A percentile compares a stretch with the other conserved stretches of the same genome.
Conservation (phyloP, 2,888 invertebrate species). For the Lasioglossum morio region DNA sequence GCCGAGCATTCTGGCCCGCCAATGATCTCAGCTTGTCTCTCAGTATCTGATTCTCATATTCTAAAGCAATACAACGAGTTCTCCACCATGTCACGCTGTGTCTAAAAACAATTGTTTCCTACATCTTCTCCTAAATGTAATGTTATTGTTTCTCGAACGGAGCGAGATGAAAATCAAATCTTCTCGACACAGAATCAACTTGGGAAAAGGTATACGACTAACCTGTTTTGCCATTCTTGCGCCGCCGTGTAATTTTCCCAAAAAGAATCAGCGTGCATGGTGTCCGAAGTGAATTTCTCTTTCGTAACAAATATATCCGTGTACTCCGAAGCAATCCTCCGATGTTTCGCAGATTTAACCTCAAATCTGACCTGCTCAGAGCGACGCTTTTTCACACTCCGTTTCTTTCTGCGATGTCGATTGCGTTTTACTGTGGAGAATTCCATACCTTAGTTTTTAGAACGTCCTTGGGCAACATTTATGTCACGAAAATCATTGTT, state of each 20-base stretch:
- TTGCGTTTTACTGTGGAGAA: constrained; percentile 68
- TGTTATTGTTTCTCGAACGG: neutral
- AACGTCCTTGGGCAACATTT: neutral
- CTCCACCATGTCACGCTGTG: constrained; percentile 82
- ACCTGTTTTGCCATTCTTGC: constrained; percentile 82
- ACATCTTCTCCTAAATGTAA: neutral
- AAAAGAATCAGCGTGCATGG: constrained; percentile 80
- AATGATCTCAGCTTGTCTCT: constrained; percentile 61
- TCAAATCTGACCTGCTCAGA: constrained; percentile 74
- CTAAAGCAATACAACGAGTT: constrained; percentile 80
- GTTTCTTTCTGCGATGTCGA: constrained; percentile 72
- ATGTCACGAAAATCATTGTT: constrained; percentile 24
- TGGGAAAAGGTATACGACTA: neutral
- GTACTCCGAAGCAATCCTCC: constrained; percentile 51
- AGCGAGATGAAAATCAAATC: neutral
- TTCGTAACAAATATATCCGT: constrained; percentile 34
- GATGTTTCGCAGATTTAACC: constrained; percentile 76
- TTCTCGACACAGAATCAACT: neutral
- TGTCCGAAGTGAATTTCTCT: constrained; percentile 54
- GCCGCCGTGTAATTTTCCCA: constrained; percentile 82
- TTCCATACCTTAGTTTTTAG: constrained; percentile 72
- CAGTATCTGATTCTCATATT: constrained; percentile 79
- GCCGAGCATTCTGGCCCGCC: neutral
- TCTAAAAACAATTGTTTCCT: constrained; percentile 62
- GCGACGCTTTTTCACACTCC: constrained; percentile 71